phyloP scores from a whole-genome alignment of 2,888 invertebrate genomes.

The Peribatodes rhomboidaria region DNA sequence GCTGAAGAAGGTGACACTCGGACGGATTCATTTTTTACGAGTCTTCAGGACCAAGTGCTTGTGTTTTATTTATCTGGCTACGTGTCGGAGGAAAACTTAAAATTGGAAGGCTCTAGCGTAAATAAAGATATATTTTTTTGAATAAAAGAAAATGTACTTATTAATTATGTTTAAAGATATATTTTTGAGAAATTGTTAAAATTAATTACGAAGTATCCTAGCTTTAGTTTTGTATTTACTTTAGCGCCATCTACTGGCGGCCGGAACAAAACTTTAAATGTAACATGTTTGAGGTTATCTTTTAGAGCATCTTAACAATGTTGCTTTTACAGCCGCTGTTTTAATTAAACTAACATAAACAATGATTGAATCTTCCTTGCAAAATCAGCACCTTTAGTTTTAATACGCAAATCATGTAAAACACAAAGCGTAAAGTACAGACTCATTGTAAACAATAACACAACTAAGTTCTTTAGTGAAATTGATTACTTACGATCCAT shows the following conservation, averaged over 20 bases:
- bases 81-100: background rate
- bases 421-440: slow-evolving; percentile 52
- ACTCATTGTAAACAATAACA: slow-evolving; percentile 53
- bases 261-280: slow-evolving; percentile 1
- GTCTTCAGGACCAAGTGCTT: slow-evolving; percentile 6
- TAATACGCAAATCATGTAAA: background rate
- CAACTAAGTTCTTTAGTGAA: slow-evolving; percentile 22
- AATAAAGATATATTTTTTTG: too few species aligned
- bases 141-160: too few species aligned
- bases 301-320: slow-evolving; percentile 52
- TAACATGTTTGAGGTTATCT: slow-evolving; percentile 43
- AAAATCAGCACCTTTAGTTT: background rate
- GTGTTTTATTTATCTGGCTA: slow-evolving; percentile 5
- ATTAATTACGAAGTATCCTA: too few species aligned
- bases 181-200: too few species aligned
- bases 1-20: slow-evolving; percentile 49
- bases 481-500: background rate
- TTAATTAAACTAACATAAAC: background rate
- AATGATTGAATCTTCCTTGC: background rate
- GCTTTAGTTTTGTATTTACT: background rate
- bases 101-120: too few species aligned
- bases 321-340: background rate
- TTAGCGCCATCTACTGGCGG: slow-evolving; percentile 26
- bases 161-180: too few species aligned
- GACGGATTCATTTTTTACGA: slow-evolving; percentile 23